Percentiles rank a stretch among this genome's conserved stretches.
Conservation (phyloP, 2,797 vertebrate genomes). For the Australoheros facetus region DNA sequence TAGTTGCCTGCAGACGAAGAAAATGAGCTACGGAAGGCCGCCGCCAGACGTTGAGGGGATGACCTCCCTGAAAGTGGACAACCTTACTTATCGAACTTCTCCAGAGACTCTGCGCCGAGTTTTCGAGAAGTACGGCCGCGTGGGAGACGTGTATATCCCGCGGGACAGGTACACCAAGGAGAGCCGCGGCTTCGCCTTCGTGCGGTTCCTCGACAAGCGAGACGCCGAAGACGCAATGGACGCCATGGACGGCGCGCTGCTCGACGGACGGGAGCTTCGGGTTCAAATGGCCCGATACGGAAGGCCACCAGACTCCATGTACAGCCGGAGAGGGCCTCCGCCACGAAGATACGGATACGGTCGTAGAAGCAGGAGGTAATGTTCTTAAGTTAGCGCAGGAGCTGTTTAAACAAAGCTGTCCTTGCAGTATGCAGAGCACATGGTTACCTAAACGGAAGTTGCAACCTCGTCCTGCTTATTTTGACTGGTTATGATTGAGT, state of each 20-base stretch:
- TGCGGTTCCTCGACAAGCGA: constrained; percentile 94
- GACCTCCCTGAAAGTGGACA: constrained; percentile 97
- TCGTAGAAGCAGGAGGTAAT: constrained; percentile 61
- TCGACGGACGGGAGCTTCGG: constrained; percentile 92
- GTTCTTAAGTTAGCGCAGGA: too few species aligned
- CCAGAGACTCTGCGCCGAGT: constrained; percentile 93
- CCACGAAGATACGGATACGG: constrained; percentile 81
- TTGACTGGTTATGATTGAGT: too few species aligned
- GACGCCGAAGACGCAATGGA: constrained; percentile 90
- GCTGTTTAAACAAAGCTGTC: not conserved
- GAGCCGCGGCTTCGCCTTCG: constrained; percentile 95
- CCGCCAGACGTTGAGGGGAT: constrained; percentile 97
- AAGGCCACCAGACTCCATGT: constrained; percentile 91
- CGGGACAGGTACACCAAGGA: constrained; percentile 95
- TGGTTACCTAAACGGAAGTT: constrained; percentile 15
- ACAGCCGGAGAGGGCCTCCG: constrained; percentile 86
- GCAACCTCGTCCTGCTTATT: too few species aligned
- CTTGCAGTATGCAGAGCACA: constrained; percentile 9
- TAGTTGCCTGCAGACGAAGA: constrained; percentile 5
- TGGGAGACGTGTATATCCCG: constrained; percentile 95
- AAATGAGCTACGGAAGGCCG: constrained; percentile 95
- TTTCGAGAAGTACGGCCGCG: constrained; percentile 95
- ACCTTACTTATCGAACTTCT: constrained; percentile 95
- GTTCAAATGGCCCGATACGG: constrained; percentile 98
- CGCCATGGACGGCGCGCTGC: constrained; percentile 94